Evolutionary conservation across 2,797 vertebrate species (phyloP).

Genomic region (Acrossocheilus wenchowensis): DNA sequence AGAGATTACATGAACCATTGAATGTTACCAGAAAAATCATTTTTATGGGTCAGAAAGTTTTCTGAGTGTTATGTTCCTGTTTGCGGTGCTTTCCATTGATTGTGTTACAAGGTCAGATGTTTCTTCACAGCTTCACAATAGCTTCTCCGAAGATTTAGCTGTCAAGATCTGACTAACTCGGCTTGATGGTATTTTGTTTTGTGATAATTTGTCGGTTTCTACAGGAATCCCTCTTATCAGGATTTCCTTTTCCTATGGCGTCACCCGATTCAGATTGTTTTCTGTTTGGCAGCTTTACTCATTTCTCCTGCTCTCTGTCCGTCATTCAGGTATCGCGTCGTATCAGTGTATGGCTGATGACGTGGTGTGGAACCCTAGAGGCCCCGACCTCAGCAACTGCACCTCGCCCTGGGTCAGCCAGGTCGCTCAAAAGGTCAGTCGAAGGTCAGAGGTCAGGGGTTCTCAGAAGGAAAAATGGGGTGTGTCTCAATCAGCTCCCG

Average conservation of each 20-base stretch:
- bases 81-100: neutral
- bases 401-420: conserved; percentile 95
- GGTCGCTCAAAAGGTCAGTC: conserved; percentile 90
- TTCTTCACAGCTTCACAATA: neutral
- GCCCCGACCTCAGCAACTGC: conserved; percentile 94
- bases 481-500: too few relatives aligned
- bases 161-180: neutral
- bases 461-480: neutral
- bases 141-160: neutral
- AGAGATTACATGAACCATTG: conserved; percentile 10
- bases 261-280: neutral
- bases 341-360: conserved; percentile 87
- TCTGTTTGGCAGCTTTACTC: conserved; percentile 24
- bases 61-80: neutral
- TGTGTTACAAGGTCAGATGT: neutral
- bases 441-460: neutral
- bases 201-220: neutral
- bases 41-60: neutral
- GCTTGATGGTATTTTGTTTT: neutral
- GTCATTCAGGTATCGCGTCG: conserved; percentile 85
- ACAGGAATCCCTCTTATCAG: neutral
- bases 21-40: neutral
- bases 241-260: conserved; percentile 2
- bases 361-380: conserved; percentile 88
- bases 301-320: conserved; percentile 32